These are phyloP conservation scores for Tragelaphus oryx DNA, from an alignment of 2,797 vertebrate species.

Conservation along the genomic window DNA sequence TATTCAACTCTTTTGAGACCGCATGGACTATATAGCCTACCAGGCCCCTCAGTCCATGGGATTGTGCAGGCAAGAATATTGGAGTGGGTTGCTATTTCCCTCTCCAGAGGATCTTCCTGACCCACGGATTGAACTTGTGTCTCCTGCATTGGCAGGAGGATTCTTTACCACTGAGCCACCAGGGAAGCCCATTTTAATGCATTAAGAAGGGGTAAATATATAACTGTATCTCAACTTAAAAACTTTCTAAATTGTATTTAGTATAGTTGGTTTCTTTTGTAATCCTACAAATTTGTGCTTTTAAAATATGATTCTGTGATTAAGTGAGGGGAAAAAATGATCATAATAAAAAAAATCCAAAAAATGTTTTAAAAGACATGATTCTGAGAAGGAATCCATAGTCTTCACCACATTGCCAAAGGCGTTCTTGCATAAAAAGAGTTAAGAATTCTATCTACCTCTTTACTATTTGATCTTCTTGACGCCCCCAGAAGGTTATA, in stretches of 20 bases:
- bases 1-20: not conserved
- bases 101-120: not conserved
- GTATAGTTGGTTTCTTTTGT: not conserved
- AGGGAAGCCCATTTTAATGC: not conserved
- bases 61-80: not conserved
- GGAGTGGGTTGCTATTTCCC: not conserved
- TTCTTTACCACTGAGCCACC: not conserved
- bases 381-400: not conserved
- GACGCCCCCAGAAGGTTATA: not conserved
- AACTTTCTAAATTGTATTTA: not conserved
- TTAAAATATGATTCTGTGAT: not conserved
- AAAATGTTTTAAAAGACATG: not conserved
- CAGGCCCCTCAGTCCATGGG: not conserved
- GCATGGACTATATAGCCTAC: not conserved
- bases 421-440: not conserved
- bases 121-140: not conserved
- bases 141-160: not conserved
- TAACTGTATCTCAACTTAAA: not conserved
- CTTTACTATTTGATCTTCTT: slow-evolving; percentile 20
- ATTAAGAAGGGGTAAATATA: not conserved
- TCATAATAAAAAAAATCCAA: not conserved
- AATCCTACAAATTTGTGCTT: not conserved
- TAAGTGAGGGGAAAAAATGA: not conserved
- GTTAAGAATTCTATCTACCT: not conserved
- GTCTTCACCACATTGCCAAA: not conserved